Evolutionary conservation across 2,113 vertebrate genomes (phyloP).

Genomic region (Lophura nycthemera): DNA sequence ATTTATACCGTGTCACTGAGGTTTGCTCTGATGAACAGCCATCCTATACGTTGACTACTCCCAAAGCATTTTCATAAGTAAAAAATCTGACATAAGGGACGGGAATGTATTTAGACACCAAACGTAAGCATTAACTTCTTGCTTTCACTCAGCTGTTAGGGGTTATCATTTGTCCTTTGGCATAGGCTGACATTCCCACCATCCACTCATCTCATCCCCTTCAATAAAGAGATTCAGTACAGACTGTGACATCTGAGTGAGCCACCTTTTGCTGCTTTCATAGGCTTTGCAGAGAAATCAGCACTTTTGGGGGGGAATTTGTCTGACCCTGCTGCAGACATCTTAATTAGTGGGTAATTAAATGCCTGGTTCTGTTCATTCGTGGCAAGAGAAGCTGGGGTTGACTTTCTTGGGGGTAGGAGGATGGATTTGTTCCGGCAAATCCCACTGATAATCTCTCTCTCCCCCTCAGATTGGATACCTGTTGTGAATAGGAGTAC

Average conservation of each 20-base stretch:
- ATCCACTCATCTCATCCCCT: accelerated
- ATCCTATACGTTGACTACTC: background rate
- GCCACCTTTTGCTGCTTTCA: accelerated
- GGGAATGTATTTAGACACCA: background rate
- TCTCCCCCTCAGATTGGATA: background rate
- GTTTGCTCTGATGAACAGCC: background rate
- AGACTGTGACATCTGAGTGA: accelerated
- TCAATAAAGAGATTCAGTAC: background rate
- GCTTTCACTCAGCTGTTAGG: background rate
- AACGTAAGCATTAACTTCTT: background rate
- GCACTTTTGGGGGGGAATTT: accelerated
- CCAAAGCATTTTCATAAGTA: background rate
- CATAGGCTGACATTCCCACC: background rate
- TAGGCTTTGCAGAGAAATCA: background rate
- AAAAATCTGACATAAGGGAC: background rate
- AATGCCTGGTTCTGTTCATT: background rate
- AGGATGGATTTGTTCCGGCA: background rate
- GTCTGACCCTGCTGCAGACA: background rate
- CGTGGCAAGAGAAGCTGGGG: accelerated
- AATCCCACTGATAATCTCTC: background rate
- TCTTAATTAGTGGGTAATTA: background rate
- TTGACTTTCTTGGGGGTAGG: background rate
- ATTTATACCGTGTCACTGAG: background rate
- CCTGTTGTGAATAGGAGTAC: background rate
- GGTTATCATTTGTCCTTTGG: background rate